Conservation (phyloP, 2,888 invertebrate genomes). For the Schizotus pectinicornis region DNA sequence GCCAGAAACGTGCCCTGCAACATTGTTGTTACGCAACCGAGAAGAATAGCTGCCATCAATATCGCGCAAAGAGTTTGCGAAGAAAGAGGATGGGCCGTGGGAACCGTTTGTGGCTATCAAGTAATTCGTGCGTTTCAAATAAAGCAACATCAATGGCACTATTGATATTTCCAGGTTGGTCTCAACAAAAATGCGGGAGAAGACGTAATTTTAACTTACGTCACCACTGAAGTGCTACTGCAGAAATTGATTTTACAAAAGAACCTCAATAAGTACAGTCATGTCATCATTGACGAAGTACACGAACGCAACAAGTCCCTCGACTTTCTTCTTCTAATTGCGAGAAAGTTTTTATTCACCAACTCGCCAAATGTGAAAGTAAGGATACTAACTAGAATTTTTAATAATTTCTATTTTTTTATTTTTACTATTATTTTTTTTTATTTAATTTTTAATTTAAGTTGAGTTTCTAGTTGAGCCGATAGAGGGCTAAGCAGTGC, state of each 20-base stretch:
- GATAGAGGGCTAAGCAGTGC: too few relatives aligned
- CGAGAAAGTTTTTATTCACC: conserved; percentile 76
- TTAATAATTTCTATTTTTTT: too few relatives aligned
- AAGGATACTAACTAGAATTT: conserved; percentile 7
- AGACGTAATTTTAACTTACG: conserved; percentile 82
- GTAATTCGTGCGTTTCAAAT: conserved; percentile 56
- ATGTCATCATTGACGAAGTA: conserved; percentile 91
- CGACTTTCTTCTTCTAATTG: conserved; percentile 86
- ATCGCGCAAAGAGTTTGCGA: conserved; percentile 84
- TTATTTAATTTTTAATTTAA: conserved; percentile 43
- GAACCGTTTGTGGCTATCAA: conserved; percentile 88
- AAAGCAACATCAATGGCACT: not conserved
- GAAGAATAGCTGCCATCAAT: conserved; percentile 91
- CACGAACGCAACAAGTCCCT: conserved; percentile 92
- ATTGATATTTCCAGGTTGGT: conserved; percentile 65
- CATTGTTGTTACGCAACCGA: conserved; percentile 91
- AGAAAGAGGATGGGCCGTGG: conserved; percentile 83
- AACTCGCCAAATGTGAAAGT: conserved; percentile 71
- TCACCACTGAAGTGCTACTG: conserved; percentile 88
- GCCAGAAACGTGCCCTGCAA: conserved; percentile 73
- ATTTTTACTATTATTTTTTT: conserved; percentile 11
- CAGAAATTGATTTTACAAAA: conserved; percentile 75
- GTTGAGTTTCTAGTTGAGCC: too few relatives aligned
- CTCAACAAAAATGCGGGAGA: conserved; percentile 65
- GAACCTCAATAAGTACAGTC: conserved; percentile 79